Evolutionary conservation across 2,888 invertebrate species (phyloP).

Genomic region (Arenicola marina): DNA sequence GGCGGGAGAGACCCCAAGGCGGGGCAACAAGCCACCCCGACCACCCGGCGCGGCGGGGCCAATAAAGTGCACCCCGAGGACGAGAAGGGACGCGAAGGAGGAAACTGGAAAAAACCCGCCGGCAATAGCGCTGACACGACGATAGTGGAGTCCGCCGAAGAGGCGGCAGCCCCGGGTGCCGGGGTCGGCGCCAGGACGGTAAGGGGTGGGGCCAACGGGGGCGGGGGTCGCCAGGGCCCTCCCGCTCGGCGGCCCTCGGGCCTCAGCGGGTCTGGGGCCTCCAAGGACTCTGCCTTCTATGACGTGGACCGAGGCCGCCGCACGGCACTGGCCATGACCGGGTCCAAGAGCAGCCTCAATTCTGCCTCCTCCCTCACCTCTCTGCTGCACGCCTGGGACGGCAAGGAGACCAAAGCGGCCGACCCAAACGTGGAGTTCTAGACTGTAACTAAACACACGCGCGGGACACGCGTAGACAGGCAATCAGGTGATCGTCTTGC

Average conservation of each 20-base stretch:
- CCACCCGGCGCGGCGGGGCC: no score
- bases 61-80: slow-evolving; percentile 4
- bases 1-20: background rate
- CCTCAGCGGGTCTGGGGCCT: slow-evolving; percentile 6
- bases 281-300: slow-evolving; percentile 7
- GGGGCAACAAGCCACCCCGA: no score
- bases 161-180: background rate
- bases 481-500: no score
- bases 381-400: slow-evolving; percentile 11
- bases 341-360: slow-evolving; percentile 11
- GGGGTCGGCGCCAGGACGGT: slow-evolving; percentile 1
- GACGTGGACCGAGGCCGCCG: background rate
- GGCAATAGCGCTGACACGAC: background rate
- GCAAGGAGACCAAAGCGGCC: no score
- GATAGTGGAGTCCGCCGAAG: background rate
- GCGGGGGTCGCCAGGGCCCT: background rate
- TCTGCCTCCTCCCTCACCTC: slow-evolving; percentile 17
- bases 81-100: background rate
- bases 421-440: no score
- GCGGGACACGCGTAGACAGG: no score
- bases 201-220: background rate
- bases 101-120: background rate
- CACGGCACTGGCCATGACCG: background rate
- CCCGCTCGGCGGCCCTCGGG: background rate
- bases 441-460: no score